Evolutionary conservation across 2,113 vertebrate species (phyloP), one percentile per base, ranked within the genome.

Genomic region (Cyanoderma ruficeps): DNA sequence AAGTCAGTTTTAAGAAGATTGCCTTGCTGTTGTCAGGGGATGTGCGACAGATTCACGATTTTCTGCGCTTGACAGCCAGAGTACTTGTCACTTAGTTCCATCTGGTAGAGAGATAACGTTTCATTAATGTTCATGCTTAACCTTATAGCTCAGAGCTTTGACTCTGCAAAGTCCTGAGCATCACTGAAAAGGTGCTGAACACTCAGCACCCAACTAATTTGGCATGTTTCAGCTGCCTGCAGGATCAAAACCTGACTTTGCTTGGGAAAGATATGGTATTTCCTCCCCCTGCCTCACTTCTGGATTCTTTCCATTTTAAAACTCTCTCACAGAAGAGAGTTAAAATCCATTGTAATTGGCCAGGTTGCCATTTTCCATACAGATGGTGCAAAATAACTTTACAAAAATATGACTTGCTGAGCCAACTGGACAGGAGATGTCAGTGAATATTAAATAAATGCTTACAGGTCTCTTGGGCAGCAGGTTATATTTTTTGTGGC

Each of bases 31-130:
- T 95, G 96, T 94, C 92, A 94, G 77, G 91, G 87, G 87, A 95
- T 97, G 93, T 97, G 94, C 93, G 84, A 97, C 86, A 96, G 94
- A 97, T 95, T 90, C 94, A 94, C 63, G 75, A 92, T 94, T 83
- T 95, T 96, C 84, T 65, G 47, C 2, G 57, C 87, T 89, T 97
- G 93, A 96, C 95, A 94, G 80, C 94, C 94, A 92, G 94, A 95
- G 92, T 92, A 95, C 89, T 97, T 97, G 93, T 96, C 96, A 97
- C 96, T 97, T 97, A 81, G 94, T 96, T 97, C 94, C 96, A 97
- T 97, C 96, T 97, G 97, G 95, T 91, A 93, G 95, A 96, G 91
- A 97, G 81, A 96, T 89, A 95, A 96, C 94, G 93, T 97, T 97
- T 97, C 91, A 96, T 97, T 97, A 97, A 94, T 89, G 81, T 61